Evolutionary conservation across 2,888 invertebrate genomes (phyloP).

Genomic region (Spodoptera picta): DNA sequence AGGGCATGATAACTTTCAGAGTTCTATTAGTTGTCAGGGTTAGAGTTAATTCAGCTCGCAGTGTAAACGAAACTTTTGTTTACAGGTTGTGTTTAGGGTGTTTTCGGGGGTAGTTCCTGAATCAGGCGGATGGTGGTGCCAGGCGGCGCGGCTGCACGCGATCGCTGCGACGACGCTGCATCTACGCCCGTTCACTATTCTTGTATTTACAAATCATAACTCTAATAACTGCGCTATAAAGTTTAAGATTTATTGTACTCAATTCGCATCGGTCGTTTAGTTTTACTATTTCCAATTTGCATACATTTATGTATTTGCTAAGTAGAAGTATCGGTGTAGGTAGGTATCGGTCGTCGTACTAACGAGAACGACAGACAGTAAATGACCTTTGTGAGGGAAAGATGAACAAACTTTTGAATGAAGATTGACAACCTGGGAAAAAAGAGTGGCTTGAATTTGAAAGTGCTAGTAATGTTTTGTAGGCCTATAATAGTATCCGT

Average conservation of each 20-base stretch:
- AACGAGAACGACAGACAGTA: slow-evolving; percentile 26
- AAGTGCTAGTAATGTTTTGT: too few species aligned
- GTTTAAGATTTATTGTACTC: slow-evolving; percentile 66
- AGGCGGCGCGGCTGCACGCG: slow-evolving; percentile 85
- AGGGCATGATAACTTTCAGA: slow-evolving; percentile 61
- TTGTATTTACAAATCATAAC: slow-evolving; percentile 69
- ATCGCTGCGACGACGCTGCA: slow-evolving; percentile 73
- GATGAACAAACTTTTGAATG: slow-evolving; percentile 33
- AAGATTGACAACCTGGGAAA: background rate
- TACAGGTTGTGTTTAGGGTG: slow-evolving; percentile 72
- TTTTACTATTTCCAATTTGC: slow-evolving; percentile 66
- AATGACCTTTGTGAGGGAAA: slow-evolving; percentile 29
- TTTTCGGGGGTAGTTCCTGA: slow-evolving; percentile 80
- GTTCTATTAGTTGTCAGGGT: slow-evolving; percentile 63
- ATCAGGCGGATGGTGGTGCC: slow-evolving; percentile 85
- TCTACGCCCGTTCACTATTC: slow-evolving; percentile 64
- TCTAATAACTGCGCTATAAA: slow-evolving; percentile 68
- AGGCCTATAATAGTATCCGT: slow-evolving; percentile 70
- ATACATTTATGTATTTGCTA: slow-evolving; percentile 56
- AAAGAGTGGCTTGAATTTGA: too few species aligned
- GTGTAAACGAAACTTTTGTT: slow-evolving; percentile 72
- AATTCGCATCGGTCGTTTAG: slow-evolving; percentile 60
- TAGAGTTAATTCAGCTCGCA: slow-evolving; percentile 58
- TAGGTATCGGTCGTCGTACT: slow-evolving; percentile 41
- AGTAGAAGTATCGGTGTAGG: slow-evolving; percentile 26